These are phyloP conservation scores for Gymnodraco acuticeps DNA, from an alignment of 2,797 vertebrate genomes.

Conservation along the genomic window DNA sequence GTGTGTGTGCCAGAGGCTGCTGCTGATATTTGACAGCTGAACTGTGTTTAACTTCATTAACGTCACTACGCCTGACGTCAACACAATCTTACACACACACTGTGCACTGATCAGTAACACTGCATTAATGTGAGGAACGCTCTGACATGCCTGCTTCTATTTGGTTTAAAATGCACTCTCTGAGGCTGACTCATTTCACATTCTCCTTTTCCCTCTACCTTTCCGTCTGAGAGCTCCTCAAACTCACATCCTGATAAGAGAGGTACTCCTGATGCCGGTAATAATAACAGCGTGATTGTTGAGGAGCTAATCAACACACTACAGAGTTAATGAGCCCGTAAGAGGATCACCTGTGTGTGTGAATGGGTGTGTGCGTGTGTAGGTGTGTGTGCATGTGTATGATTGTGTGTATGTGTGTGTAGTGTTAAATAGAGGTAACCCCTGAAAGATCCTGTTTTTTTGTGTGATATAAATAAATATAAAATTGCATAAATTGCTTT, in stretches of 20 bases:
- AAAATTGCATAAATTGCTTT: neutral
- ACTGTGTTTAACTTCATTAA: constrained; percentile 45
- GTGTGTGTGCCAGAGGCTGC: constrained; percentile 16
- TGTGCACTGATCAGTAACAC: constrained; percentile 11
- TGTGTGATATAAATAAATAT: too few relatives aligned
- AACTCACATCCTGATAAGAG: constrained; percentile 13
- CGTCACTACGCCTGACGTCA: constrained; percentile 26
- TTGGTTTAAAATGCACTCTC: neutral
- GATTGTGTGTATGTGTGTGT: neutral
- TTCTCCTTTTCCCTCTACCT: neutral
- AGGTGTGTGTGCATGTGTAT: neutral
- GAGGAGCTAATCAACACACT: constrained; percentile 65
- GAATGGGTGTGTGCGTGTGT: constrained; percentile 17
- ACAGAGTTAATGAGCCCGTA: constrained; percentile 59
- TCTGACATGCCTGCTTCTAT: neutral
- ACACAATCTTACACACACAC: neutral
- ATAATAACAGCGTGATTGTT: constrained; percentile 64
- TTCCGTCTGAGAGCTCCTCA: constrained; percentile 24
- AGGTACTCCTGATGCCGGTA: constrained; percentile 45
- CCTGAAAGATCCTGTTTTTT: constrained; percentile 34
- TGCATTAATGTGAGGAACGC: neutral
- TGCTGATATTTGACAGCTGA: constrained; percentile 52
- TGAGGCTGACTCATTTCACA: constrained; percentile 1
- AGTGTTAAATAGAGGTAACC: constrained; percentile 8
- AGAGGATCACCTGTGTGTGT: constrained; percentile 20